Evolutionary conservation across 2,888 invertebrate genomes (phyloP), one percentile per base, ranked within the genome.

Genomic region (Megaustenia siamemsis): DNA sequence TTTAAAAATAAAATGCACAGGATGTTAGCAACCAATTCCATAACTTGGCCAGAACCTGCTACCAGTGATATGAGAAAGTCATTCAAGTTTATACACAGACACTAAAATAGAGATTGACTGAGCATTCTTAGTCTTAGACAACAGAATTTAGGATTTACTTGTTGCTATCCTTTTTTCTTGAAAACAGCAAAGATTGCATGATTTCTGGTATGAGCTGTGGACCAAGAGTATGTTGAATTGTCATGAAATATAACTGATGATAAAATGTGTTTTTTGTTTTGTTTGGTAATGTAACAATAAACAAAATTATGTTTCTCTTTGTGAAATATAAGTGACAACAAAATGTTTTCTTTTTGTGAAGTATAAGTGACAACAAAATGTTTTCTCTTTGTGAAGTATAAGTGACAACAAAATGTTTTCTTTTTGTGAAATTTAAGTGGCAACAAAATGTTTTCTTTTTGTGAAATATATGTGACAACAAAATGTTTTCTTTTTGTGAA

Each of bases 81-180:
- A 43, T 2, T n/a, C 18, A 24, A 28, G 18, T 12, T n/a, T 49
- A 75, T 32, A 32, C 21, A 40, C 15, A 49, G 6, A 53, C n/a
- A n/a, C n/a, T n/a, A n/a, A 38, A 76, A 76, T 18, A 56, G 35
- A 32, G 21, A 56, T 5, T 56, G 73, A 49, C 12, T 6, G 8
- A 49, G 8, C 45, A 43, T 45, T 45, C 49, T 8, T 56, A 35
- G 56, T 28, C 3, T 63, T 18, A 66, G 43, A 35, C 56, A 40
- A 66, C 28, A 75, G 8, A 49, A 84, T 32, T 56, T n/a, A 4
- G 71, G 1, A 83, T 78, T 81, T 85, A 85, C 85, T 85, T 85
- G 81, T 85, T 69, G 76, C 40, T 81, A 68, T 85, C 81, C 76
- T 81, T 56, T 76, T 68, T 28, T 53, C 76, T 76, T 28, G 80